Evolutionary conservation across 2,888 invertebrate species (phyloP), one percentile per base, ranked within the genome.

Genomic region (Diaprepes abbreviatus): DNA sequence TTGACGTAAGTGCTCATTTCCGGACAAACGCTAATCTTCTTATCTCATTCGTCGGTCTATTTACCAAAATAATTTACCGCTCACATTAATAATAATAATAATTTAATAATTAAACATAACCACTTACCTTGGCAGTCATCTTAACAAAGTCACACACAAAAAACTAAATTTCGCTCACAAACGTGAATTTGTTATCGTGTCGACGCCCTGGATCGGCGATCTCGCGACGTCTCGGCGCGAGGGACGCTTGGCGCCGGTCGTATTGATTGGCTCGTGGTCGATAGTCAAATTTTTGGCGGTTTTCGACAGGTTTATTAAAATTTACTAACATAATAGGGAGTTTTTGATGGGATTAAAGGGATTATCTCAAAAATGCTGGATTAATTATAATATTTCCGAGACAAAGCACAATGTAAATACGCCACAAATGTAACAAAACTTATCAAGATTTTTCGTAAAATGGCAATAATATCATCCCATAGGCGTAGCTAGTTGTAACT

Each of bases 171-270:
- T 35, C 21, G 31, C 35, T 28, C 43, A 21, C 24, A 28, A 54
- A 9, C 54, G 24, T 33, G 6, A 62, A 48, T 50, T 62, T 66
- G 50, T 66, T 66, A 24, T 54, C 40, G 65, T 66, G 78, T 74
- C 76, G 78, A 78, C 78, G 78, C 78, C 77, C 77, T 75, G 76
- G 72, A 74, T 74, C 67, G 68, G 69, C 72, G 60, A 43, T 62
- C 62, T 60, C 71, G 73, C 72, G 74, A 73, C 73, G 68, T 67
- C 74, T 63, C 76, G 75, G 72, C 75, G 70, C 52, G 16, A 14
- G 9, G 17, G 28, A n/a, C 28, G 24, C 48, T 28, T 24, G 62
- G 54, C 54, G 62, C 60, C 60, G 59, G 28, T 54, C 35, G 40
- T 55, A 60, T 60, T 21, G 45, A 7, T 35, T 16, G 36, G n/a